These are phyloP conservation scores for Xylocopa sonorina DNA, from an alignment of 1,140 invertebrate genomes.

Conservation along the genomic window DNA sequence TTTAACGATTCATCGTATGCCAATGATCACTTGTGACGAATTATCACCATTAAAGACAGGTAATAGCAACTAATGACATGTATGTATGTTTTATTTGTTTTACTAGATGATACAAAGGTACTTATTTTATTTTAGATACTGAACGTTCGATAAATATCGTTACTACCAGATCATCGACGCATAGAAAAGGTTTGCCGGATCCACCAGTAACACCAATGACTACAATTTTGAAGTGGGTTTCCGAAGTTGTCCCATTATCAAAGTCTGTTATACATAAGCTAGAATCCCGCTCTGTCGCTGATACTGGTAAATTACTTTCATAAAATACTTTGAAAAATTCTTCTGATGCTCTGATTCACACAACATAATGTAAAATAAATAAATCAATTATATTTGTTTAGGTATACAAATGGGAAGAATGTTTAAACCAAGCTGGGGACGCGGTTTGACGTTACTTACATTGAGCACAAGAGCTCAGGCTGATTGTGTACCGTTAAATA, in stretches of 20 bases:
- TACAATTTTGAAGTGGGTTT: constrained; percentile 78
- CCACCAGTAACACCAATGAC: constrained; percentile 63
- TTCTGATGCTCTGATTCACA: not conserved
- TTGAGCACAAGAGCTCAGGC: constrained; percentile 78
- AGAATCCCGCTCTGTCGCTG: constrained; percentile 84
- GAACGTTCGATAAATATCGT: constrained; percentile 4
- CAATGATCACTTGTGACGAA: constrained; percentile 15
- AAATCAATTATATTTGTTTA: constrained; percentile 3
- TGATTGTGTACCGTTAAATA: constrained; percentile 69
- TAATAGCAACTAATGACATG: not conserved
- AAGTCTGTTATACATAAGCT: constrained; percentile 80
- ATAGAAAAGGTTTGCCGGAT: constrained; percentile 23
- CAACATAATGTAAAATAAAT: not conserved
- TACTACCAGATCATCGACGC: not conserved
- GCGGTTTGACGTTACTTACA: constrained; percentile 84
- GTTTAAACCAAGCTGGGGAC: constrained; percentile 89
- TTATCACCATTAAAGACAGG: not conserved
- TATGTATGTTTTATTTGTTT: not conserved
- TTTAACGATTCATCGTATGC: constrained; percentile 13
- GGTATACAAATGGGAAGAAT: constrained; percentile 84
- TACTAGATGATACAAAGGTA: too few species aligned
- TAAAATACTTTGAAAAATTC: not conserved
- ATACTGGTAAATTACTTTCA: constrained; percentile 79
- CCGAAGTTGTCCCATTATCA: constrained; percentile 77
- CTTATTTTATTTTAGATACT: not conserved